These are phyloP conservation scores for Lasioglossum villosulum DNA, from an alignment of 2,888 invertebrate species.

Conservation along the genomic window DNA sequence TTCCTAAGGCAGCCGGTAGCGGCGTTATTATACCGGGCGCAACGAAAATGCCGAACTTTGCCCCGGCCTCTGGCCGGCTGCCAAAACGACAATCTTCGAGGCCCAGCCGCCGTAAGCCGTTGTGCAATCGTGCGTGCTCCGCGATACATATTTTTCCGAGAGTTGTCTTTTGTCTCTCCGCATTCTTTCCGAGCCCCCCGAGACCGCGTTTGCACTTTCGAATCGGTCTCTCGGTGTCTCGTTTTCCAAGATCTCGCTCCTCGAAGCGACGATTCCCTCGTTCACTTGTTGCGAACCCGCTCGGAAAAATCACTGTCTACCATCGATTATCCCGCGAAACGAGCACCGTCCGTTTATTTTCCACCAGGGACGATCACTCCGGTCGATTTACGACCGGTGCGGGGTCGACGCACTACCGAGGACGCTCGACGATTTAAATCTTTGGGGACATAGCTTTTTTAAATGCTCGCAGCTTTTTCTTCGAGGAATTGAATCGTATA, in stretches of 20 bases:
- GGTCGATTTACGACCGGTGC: conserved; percentile 26
- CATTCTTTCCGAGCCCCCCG: not conserved
- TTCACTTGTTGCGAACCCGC: conserved; percentile 2
- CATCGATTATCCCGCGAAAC: conserved; percentile 14
- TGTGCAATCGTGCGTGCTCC: conserved; percentile 70
- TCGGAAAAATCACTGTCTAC: not conserved
- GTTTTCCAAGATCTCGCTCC: conserved; percentile 9
- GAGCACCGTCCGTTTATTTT: conserved; percentile 25
- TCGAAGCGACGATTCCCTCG: not conserved
- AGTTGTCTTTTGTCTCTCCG: conserved; percentile 29
- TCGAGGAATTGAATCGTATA: not conserved
- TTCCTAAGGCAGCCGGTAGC: conserved; percentile 52
- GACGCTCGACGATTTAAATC: not conserved
- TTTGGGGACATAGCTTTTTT: not conserved
- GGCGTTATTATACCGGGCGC: conserved; percentile 67
- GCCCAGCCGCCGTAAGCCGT: conserved; percentile 70
- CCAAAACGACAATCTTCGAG: conserved; percentile 64
- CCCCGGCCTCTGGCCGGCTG: conserved; percentile 61
- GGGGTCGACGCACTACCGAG: conserved; percentile 27
- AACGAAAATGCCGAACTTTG: conserved; percentile 64
- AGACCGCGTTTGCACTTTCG: not conserved
- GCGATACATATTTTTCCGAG: conserved; percentile 61
- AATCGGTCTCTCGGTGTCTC: not conserved
- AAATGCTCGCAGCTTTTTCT: not conserved
- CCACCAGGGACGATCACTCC: not conserved